Evolutionary conservation across 2,113 vertebrate genomes (phyloP), one percentile per base, ranked within the genome.

Genomic region (Podarcis raffonei): DNA sequence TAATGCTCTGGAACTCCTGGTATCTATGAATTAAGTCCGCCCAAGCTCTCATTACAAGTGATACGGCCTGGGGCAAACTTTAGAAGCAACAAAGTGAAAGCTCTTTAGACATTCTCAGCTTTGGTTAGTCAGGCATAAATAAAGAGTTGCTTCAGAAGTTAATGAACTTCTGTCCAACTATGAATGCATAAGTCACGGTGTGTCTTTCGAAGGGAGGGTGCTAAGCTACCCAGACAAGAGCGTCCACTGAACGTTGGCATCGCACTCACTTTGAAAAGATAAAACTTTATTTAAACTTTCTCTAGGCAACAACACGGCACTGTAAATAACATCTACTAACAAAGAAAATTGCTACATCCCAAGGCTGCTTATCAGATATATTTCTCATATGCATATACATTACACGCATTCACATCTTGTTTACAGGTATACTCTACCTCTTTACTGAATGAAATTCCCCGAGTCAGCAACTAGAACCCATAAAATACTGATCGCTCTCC

Each of bases 291-390:
- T 53, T 35, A 68, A 12, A 8, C 0, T 12, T 25, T 16, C 6
- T n/a, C 48, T 13, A 85, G 35, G 20, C 3, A 6, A 18, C 62
- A 65, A 59, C 4, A 13, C 23, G 75, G 32, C 32, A 79, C 79
- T 69, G 15, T 68, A 12, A 87, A 76, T 5, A 37, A 74, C 42
- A 85, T 37, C 53, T 86, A 6, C 42, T 35, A n/a, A 82, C 72
- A 77, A 85, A 87, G 27, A 89, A 83, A 84, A 85, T 78, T 66
- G 68, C 80, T 65, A 88, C 83, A 8, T 1, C 27, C 42, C 62
- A 13, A 12, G 30, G 8, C 62, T 2, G 0, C 13, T 89, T 77
- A 79, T 3, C 69, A 53, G 0, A 0, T 5, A 13, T 69, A 37
- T 5, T n/a, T 48, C 27, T 11, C 15, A 6, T 0, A 68, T 30